Conservation (phyloP, 2,888 invertebrate genomes). For the Anorthoa munda region DNA sequence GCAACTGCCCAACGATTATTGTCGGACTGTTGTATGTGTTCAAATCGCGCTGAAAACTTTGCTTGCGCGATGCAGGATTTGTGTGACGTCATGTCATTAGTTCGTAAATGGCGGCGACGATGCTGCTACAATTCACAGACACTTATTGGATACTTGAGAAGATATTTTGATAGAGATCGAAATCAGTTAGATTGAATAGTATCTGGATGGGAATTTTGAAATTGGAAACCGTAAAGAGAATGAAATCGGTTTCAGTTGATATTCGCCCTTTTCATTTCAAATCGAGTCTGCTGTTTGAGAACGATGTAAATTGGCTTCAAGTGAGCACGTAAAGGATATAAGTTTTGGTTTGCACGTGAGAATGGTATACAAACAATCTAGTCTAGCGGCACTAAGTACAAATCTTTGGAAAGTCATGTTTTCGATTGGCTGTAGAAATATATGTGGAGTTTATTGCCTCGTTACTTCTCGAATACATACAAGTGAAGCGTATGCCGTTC, state of each 20-base stretch:
- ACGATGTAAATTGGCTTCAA: constrained; percentile 42
- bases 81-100: too few relatives aligned
- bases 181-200: constrained; percentile 34
- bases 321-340: constrained; percentile 38
- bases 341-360: constrained; percentile 43
- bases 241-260: constrained; percentile 41
- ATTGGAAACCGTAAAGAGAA: constrained; percentile 23
- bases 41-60: too few relatives aligned
- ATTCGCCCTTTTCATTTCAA: constrained; percentile 42
- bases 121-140: too few relatives aligned
- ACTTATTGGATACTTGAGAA: constrained; percentile 21
- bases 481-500: background rate
- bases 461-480: background rate
- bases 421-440: background rate
- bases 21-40: too few relatives aligned
- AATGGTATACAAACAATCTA: constrained; percentile 19
- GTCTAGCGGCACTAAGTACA: constrained; percentile 1
- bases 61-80: too few relatives aligned
- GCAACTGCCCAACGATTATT: too few relatives aligned
- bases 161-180: constrained; percentile 26
- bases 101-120: too few relatives aligned
- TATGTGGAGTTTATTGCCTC: background rate
- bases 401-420: background rate
- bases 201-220: constrained; percentile 35
- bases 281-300: constrained; percentile 35